Conservation (phyloP, 2,888 invertebrate genomes). For the Drosophila dives region DNA sequence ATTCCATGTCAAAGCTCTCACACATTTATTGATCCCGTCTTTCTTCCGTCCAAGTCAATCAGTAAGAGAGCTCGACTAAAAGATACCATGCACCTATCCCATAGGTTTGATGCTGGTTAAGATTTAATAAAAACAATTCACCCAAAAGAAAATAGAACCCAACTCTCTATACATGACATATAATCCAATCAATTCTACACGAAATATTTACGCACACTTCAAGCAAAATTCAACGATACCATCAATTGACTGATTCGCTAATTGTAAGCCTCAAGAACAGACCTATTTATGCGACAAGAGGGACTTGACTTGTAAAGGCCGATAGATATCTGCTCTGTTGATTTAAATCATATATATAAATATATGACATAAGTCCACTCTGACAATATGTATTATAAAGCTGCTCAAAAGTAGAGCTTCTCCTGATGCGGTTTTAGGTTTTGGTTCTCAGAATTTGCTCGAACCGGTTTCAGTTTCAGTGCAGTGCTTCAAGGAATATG, state of each 20-base stretch:
- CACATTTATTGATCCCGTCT: neutral
- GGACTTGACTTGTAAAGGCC: neutral
- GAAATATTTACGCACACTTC: neutral
- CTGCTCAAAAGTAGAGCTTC: neutral
- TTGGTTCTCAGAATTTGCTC: conserved; percentile 31
- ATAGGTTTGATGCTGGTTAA: neutral
- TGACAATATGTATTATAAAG: neutral
- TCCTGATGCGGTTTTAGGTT: conserved; percentile 26
- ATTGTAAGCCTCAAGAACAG: neutral
- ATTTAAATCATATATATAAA: neutral
- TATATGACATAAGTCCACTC: neutral
- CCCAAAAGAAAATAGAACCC: neutral
- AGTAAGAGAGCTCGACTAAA: neutral
- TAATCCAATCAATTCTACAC: neutral
- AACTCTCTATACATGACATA: neutral
- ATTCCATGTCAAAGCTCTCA: neutral
- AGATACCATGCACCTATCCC: neutral
- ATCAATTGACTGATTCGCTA: neutral
- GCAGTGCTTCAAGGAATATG: conserved; percentile 44
- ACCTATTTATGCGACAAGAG: neutral
- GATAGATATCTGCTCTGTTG: neutral
- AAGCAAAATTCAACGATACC: neutral
- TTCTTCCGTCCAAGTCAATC: neutral
- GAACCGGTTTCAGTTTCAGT: conserved; percentile 27
- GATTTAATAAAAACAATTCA: neutral